Percentiles rank a stretch among this genome's conserved stretches.
These are phyloP conservation scores for Ophioninae sp. DNA, from an alignment of 2,888 invertebrate genomes.

Conservation along the genomic window DNA sequence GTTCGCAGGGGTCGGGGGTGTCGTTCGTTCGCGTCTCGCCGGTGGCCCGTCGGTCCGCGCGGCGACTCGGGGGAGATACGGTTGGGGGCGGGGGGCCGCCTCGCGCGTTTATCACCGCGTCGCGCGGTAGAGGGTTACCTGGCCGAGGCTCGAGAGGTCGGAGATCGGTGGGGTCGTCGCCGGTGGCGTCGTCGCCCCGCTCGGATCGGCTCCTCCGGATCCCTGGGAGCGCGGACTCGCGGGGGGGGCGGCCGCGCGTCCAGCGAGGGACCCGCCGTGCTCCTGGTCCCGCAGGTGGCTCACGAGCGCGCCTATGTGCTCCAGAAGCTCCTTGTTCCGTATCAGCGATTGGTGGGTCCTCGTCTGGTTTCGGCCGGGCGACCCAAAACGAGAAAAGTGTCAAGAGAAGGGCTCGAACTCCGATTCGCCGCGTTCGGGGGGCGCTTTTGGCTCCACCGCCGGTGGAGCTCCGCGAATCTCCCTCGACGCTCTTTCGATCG, in stretches of 20 bases:
- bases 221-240: slow-evolving; percentile 74
- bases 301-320: slow-evolving; percentile 96
- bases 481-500: too few species aligned
- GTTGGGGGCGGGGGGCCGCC: not conserved
- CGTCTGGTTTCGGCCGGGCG: slow-evolving; percentile 82
- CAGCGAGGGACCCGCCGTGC: slow-evolving; percentile 82
- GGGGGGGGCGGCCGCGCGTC: slow-evolving; percentile 75
- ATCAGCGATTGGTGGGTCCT: slow-evolving; percentile 96
- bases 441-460: too few species aligned
- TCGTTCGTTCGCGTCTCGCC: not conserved
- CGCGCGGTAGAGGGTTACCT: slow-evolving; percentile 81
- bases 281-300: slow-evolving; percentile 94
- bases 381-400: slow-evolving; percentile 12
- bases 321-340: slow-evolving; percentile 96
- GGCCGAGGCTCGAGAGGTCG: slow-evolving; percentile 79
- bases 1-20: not conserved
- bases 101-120: slow-evolving; percentile 62
- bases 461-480: too few species aligned
- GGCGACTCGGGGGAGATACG: not conserved
- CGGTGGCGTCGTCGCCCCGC: slow-evolving; percentile 83
- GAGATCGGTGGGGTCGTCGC: slow-evolving; percentile 81
- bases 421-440: not conserved
- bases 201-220: slow-evolving; percentile 74
- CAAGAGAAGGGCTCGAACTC: not conserved
- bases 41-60: not conserved